Conservation (phyloP, 2,888 invertebrate genomes). For the Aromia moschata region DNA sequence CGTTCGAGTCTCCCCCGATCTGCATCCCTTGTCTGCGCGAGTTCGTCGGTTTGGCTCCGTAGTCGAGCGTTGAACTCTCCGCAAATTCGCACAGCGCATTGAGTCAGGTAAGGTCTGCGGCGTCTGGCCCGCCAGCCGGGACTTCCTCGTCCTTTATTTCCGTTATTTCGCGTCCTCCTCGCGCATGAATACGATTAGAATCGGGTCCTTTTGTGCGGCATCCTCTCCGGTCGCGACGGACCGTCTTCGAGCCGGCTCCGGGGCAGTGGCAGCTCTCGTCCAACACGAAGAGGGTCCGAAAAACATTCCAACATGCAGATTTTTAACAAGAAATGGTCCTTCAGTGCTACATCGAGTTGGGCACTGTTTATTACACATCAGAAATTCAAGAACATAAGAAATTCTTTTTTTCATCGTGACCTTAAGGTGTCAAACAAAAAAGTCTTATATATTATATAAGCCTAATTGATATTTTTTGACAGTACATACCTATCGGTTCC, state of each 20-base stretch:
- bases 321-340: no score
- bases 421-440: no score
- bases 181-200: conserved; percentile 33
- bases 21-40: conserved; percentile 3
- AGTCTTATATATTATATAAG: no score
- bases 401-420: no score
- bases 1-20: conserved; percentile 9
- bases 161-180: conserved; percentile 31
- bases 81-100: conserved; percentile 25
- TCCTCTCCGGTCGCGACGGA: conserved; percentile 23
- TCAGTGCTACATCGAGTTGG: no score
- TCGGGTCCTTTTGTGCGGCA: conserved; percentile 34
- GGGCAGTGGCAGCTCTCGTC: no score
- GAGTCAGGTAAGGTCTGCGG: conserved; percentile 27
- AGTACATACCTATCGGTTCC: no score
- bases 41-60: conserved; percentile 8
- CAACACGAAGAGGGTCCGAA: no score
- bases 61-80: conserved; percentile 26
- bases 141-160: conserved; percentile 38
- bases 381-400: no score
- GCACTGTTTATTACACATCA: no score
- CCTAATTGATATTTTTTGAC: no score
- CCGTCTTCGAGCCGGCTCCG: conserved; percentile 6
- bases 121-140: conserved; percentile 15
- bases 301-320: no score